Conservation (phyloP, 2,888 invertebrate species). For the Drosophila paramelanica region DNA sequence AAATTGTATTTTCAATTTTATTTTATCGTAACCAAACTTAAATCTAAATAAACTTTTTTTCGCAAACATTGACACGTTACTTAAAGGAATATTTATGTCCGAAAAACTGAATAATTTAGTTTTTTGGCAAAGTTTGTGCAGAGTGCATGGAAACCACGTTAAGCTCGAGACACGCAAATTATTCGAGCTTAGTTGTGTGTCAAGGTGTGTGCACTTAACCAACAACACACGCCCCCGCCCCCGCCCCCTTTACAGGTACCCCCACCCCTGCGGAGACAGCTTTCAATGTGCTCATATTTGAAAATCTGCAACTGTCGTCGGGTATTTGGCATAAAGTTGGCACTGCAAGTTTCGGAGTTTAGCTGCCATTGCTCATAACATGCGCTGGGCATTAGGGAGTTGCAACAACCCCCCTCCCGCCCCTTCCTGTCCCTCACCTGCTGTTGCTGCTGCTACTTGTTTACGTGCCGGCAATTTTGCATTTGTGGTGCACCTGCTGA, state of each 20-base stretch:
- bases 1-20: too few relatives aligned
- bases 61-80: neutral
- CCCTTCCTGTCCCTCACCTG: too few relatives aligned
- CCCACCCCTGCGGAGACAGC: neutral
- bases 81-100: neutral
- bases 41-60: neutral
- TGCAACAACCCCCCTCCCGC: too few relatives aligned
- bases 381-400: conserved; percentile 28
- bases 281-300: conserved; percentile 31
- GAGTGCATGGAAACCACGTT: conserved; percentile 9
- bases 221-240: too few relatives aligned
- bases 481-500: conserved; percentile 36
- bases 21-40: neutral
- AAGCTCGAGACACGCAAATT: conserved; percentile 22
- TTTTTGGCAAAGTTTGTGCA: conserved; percentile 9
- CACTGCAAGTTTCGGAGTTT: conserved; percentile 24
- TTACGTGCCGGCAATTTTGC: conserved; percentile 68
- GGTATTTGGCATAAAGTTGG: conserved; percentile 28
- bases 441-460: conserved; percentile 39
- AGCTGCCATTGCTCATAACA: conserved; percentile 13
- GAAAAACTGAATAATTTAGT: conserved; percentile 21
- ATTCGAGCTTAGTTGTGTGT: conserved; percentile 12
- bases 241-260: too few relatives aligned
- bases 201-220: conserved; percentile 10
- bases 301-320: conserved; percentile 35